phyloP scores from a whole-genome alignment of 1,140 invertebrate species.

The Drosophila tropicalis region DNA sequence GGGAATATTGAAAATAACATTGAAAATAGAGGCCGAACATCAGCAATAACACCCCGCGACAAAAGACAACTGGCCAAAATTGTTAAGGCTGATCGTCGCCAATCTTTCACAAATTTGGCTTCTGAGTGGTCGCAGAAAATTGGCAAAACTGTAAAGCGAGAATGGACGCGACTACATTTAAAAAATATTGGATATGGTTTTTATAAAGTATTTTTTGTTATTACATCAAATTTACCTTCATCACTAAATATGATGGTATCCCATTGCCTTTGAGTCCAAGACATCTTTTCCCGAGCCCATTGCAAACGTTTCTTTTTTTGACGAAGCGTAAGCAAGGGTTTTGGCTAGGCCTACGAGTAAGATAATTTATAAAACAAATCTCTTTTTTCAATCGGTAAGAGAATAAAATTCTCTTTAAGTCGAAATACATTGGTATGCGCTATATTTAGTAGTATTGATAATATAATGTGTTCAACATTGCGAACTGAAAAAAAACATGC shows the following conservation, averaged over 20 bases:
- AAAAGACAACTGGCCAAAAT: background rate
- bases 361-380: no score
- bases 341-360: no score
- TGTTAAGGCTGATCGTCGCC: background rate
- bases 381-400: no score
- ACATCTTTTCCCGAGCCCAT: slow-evolving; percentile 15
- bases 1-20: slow-evolving; percentile 2
- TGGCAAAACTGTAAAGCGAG: background rate
- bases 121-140: background rate
- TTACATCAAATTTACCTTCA: slow-evolving; percentile 27
- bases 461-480: no score
- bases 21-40: background rate
- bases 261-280: background rate
- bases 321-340: no score
- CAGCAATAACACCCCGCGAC: background rate
- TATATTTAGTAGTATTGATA: no score
- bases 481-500: no score
- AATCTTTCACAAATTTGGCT: background rate
- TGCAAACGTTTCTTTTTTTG: no score
- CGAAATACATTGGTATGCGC: no score
- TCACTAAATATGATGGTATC: slow-evolving; percentile 35
- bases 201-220: no score
- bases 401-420: no score
- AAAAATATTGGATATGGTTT: background rate
- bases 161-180: background rate